Evolutionary conservation across 2,113 vertebrate genomes (phyloP).

Genomic region (Leucoraja erinaceus): DNA sequence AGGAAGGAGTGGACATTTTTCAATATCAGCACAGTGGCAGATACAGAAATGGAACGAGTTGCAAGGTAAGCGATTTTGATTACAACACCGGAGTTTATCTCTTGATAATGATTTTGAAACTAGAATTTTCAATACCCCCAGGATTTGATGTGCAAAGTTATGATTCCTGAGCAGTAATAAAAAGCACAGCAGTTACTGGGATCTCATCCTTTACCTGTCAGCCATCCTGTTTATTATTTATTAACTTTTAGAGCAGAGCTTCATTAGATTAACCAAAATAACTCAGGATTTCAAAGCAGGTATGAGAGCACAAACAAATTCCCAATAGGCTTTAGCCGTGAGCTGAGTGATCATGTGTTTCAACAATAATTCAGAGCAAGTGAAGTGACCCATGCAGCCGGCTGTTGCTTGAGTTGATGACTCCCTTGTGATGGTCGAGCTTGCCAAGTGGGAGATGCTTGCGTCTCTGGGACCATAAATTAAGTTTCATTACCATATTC

Average conservation of each 20-base stretch:
- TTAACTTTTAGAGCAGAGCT: not conserved
- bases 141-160: not conserved
- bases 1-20: not conserved
- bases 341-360: not conserved
- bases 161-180: not conserved
- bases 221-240: not conserved
- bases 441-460: not conserved
- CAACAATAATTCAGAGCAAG: not conserved
- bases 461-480: not conserved
- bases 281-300: not conserved
- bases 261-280: not conserved
- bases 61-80: not conserved
- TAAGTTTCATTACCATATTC: not conserved
- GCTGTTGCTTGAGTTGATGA: not conserved
- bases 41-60: too few relatives aligned
- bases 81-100: not conserved
- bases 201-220: not conserved
- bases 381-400: not conserved
- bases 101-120: not conserved
- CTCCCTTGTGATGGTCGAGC: not conserved
- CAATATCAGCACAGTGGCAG: too few relatives aligned
- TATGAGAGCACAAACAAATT: not conserved
- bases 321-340: not conserved
- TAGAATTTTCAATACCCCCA: not conserved
- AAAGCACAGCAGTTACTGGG: not conserved